phyloP scores from a whole-genome alignment of 92 coral and sea anemone genomes.

The Actinostola sp. region DNA sequence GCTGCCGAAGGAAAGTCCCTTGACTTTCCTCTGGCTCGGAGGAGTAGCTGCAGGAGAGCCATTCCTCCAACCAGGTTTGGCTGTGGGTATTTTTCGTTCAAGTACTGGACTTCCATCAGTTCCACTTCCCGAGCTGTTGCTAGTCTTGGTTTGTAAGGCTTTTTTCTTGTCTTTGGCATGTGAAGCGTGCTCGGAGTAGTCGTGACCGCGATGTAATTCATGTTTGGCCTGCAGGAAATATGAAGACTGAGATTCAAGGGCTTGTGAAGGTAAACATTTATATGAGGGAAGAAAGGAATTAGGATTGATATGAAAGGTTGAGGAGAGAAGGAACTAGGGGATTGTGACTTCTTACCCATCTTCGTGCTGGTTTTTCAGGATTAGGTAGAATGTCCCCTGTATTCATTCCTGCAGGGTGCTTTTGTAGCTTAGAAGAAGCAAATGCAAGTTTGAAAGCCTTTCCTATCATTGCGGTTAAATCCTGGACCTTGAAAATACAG shows the following conservation, averaged over 20 bases:
- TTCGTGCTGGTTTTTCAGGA: constrained; percentile 51
- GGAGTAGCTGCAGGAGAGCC: constrained; percentile 1
- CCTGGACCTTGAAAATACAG: constrained; percentile 63
- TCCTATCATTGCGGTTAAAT: constrained; percentile 78
- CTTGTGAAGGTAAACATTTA: background rate
- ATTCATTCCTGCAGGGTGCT: constrained; percentile 43
- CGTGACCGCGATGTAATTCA: constrained; percentile 76
- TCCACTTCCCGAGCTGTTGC: background rate
- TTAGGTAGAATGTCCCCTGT: constrained; percentile 26
- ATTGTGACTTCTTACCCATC: constrained; percentile 87
- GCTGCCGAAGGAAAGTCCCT: constrained; percentile 6
- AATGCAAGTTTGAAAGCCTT: constrained; percentile 84
- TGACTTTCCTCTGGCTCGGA: constrained; percentile 13
- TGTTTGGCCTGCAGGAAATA: constrained; percentile 71
- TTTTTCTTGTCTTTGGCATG: constrained; percentile 50
- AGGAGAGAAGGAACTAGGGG: too few species aligned
- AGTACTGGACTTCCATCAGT: constrained; percentile 40
- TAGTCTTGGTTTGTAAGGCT: constrained; percentile 11
- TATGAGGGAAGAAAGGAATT: background rate
- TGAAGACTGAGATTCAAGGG: background rate
- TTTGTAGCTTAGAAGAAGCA: constrained; percentile 74
- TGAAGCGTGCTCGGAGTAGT: constrained; percentile 77
- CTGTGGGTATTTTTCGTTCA: background rate
- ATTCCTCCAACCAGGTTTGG: constrained; percentile 23
- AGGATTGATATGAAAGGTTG: too few species aligned